Evolutionary conservation across 2,888 invertebrate genomes (phyloP), one percentile per base, ranked within the genome.

Genomic region (Lasioglossum leucozonium): DNA sequence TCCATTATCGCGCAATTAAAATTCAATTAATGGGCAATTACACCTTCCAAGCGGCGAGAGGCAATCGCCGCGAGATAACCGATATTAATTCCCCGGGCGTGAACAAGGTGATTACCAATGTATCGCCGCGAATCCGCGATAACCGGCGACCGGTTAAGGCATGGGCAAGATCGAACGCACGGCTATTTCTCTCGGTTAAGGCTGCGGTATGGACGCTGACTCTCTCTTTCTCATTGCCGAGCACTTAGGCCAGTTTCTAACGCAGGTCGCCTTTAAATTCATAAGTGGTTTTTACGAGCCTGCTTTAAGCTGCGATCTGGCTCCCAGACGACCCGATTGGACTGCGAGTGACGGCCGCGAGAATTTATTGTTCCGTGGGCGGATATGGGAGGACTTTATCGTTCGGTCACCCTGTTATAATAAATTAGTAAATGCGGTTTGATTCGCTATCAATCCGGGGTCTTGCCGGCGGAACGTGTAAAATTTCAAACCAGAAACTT

Each of bases 101-200:
- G 62, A 87, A 85, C 90, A 86, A 77, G 88, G 72, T 73, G 83
- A 87, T 86, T 82, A 86, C 58, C 44, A 82, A 82, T 67, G 77
- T 82, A 89, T 88, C 72, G 80, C 69, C 65, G 69, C 26, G 58
- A 40, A 77, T 69, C 69, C 44, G 42, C 84, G 84, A 84, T 84
- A 83, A 51, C 65, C 74, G 44, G 75, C 44, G 13, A 22, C 73
- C 72, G 85, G 42, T 72, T 76, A 30, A 67, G 44, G 72, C 65
- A 69, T 67, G 4, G 4, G 18, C 47, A 62, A 1, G 82, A 77
- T 77, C 74, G 40, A 77, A 71, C 40, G 37, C 58, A 67, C 76
- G 74, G 71, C 47, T 75, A 58, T 55, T 75, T 78, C n/a, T 51
- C 44, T 13, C 26, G 75, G 75, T 72, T 65, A 65, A 73, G 10